Evolutionary conservation across 1,140 invertebrate genomes (phyloP).

Genomic region (Aphelinus atriplicis): DNA sequence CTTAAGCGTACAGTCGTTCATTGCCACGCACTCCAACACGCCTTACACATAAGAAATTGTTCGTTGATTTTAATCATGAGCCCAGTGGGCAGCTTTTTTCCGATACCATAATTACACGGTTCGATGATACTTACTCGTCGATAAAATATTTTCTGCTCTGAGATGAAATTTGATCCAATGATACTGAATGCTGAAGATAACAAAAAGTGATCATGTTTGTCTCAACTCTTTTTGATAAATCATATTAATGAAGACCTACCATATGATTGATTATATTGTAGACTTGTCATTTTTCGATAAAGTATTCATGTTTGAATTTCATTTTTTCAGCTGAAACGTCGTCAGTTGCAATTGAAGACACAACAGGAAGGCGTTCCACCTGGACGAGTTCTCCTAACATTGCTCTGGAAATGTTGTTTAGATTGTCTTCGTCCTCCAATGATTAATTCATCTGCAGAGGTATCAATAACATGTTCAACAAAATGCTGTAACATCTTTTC

Average conservation of each 20-base stretch:
- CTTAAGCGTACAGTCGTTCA: too few species aligned
- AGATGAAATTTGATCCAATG: too few species aligned
- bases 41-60: neutral
- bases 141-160: neutral
- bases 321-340: conserved; percentile 72
- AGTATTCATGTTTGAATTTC: conserved; percentile 4
- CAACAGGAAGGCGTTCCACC: conserved; percentile 76
- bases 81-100: neutral
- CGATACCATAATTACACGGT: conserved; percentile 1
- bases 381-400: conserved; percentile 77
- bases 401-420: conserved; percentile 86
- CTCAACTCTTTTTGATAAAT: too few species aligned
- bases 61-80: neutral
- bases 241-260: too few species aligned
- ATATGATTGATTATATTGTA: too few species aligned
- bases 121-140: neutral
- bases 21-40: too few species aligned
- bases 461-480: conserved; percentile 55
- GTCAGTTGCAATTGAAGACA: conserved; percentile 75
- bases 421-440: conserved; percentile 80
- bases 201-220: too few species aligned
- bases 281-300: too few species aligned
- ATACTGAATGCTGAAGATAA: too few species aligned
- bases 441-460: conserved; percentile 80
- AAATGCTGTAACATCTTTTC: too few species aligned